A percentile compares a stretch with the other conserved stretches of the same genome.
Evolutionary conservation across 2,888 invertebrate species (phyloP).

Genomic region (Digitonthophagus gazella): DNA sequence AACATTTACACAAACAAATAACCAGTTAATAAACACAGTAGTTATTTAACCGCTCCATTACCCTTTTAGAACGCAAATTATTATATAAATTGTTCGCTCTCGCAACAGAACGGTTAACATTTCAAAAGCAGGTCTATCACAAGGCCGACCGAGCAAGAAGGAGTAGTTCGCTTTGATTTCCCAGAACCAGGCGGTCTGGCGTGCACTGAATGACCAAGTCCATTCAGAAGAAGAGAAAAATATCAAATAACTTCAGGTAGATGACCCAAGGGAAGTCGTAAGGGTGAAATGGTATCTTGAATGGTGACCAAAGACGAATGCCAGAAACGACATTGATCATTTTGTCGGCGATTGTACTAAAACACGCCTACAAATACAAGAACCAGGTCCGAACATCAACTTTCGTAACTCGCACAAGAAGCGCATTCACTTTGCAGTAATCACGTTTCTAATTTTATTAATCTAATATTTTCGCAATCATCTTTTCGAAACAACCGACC

Average conservation of each 20-base stretch:
- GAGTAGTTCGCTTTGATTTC: neutral
- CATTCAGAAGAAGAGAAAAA: neutral
- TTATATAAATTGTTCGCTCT: neutral
- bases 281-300: constrained; percentile 8
- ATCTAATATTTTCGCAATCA: too few relatives aligned
- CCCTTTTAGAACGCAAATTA: neutral
- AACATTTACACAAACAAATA: neutral
- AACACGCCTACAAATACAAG: constrained; percentile 5
- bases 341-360: constrained; percentile 10
- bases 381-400: neutral
- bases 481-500: too few relatives aligned
- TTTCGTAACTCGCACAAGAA: neutral
- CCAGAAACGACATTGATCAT: constrained; percentile 8
- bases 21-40: neutral
- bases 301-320: constrained; percentile 1
- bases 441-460: too few relatives aligned
- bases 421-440: neutral
- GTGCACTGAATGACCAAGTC: neutral
- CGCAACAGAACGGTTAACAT: neutral
- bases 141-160: neutral
- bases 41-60: neutral
- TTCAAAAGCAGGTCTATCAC: neutral
- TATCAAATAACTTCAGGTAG: constrained; percentile 10
- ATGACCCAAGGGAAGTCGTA: neutral
- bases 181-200: neutral